phyloP scores from a whole-genome alignment of 2,113 vertebrate species.

The Nannobrachium achirus region DNA sequence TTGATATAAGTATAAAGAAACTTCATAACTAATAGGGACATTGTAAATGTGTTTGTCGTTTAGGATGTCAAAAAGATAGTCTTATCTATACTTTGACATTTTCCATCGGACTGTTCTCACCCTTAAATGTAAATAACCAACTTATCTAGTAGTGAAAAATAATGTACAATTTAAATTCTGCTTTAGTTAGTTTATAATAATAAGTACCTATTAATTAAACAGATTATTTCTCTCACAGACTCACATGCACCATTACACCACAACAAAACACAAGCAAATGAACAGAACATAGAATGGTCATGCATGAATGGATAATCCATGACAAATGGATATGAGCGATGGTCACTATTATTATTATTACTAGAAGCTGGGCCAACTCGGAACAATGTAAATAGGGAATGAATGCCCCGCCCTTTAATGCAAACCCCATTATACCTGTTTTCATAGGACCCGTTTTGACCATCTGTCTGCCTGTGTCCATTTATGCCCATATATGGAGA shows the following conservation, averaged over 20 bases:
- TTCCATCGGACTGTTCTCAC: background rate
- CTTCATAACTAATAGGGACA: no score
- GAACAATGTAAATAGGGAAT: no score
- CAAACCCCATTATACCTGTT: no score
- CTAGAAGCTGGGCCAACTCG: no score
- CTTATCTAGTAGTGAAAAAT: background rate
- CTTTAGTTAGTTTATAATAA: background rate
- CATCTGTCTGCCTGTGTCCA: no score
- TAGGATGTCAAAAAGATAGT: no score
- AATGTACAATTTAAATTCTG: background rate
- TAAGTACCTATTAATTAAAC: background rate
- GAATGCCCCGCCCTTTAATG: no score
- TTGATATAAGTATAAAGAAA: no score
- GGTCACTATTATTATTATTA: no score
- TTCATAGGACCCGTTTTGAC: no score
- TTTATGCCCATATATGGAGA: no score
- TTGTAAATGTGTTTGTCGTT: no score
- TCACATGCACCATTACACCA: constrained; percentile 49
- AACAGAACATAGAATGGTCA: constrained; percentile 27
- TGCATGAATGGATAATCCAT: constrained; percentile 59
- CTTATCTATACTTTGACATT: background rate
- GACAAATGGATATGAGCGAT: constrained; percentile 19
- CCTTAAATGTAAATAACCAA: background rate
- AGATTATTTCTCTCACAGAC: constrained; percentile 2
- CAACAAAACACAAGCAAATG: constrained; percentile 12